A percentile compares a stretch with the other conserved stretches of the same genome.
phyloP scores from a whole-genome alignment of 2,113 vertebrate species.

The Zingel zingel region DNA sequence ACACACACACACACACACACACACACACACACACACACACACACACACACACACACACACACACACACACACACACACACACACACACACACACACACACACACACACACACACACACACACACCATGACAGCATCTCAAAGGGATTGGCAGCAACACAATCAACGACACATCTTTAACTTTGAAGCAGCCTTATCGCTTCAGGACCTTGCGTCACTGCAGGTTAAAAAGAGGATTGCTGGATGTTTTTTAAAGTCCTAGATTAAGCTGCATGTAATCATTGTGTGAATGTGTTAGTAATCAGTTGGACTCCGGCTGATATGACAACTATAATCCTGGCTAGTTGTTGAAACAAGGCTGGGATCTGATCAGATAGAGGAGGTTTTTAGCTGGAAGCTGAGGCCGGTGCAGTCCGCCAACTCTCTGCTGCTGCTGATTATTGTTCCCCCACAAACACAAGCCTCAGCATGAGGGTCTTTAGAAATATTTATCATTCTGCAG shows the following conservation, averaged over 20 bases:
- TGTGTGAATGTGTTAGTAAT: conserved; percentile 62
- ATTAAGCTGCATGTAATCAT: conserved; percentile 77
- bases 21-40: neutral
- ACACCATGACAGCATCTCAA: conserved; percentile 44
- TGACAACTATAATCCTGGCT: conserved; percentile 63
- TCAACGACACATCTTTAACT: conserved; percentile 32
- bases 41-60: conserved; percentile 3
- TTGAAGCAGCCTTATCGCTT: conserved; percentile 62
- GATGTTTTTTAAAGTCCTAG: conserved; percentile 48
- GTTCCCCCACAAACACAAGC: conserved; percentile 28
- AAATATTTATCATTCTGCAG: conserved; percentile 14
- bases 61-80: conserved; percentile 5
- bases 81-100: conserved; percentile 14
- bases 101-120: conserved; percentile 18
- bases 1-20: conserved; percentile 12
- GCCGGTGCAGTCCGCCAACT: conserved; percentile 52
- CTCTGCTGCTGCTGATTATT: conserved; percentile 64
- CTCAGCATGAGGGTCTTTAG: conserved; percentile 22
- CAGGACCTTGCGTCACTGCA: conserved; percentile 51
- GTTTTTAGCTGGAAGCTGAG: conserved; percentile 56
- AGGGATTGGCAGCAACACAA: conserved; percentile 60
- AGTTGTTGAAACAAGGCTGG: conserved; percentile 56
- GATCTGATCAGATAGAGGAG: conserved; percentile 73
- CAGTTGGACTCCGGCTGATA: conserved; percentile 62
- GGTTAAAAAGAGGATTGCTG: conserved; percentile 29